Conservation (phyloP, 1,140 invertebrate species). For the Marisa cornuarietis region DNA sequence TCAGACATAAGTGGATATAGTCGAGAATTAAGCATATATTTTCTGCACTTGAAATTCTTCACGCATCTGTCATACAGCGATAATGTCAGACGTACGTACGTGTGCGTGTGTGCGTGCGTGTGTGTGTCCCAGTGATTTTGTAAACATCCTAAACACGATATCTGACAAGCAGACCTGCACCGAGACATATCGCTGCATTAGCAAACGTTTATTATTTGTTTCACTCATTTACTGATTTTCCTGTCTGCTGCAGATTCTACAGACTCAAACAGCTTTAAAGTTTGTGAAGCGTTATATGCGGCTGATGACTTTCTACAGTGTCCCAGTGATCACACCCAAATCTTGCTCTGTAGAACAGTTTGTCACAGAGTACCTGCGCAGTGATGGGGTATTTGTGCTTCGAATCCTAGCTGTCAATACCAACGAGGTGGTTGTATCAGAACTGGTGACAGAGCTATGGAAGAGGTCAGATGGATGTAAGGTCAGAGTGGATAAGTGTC, state of each 20-base stretch:
- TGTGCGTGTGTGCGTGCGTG: too few species aligned
- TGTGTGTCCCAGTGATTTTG: too few species aligned
- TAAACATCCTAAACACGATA: too few species aligned
- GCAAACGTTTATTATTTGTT: too few species aligned
- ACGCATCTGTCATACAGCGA: too few species aligned
- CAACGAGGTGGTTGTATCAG: conserved; percentile 28
- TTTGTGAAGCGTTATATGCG: conserved; percentile 8
- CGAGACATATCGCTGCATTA: too few species aligned
- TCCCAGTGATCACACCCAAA: neutral
- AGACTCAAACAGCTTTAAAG: neutral
- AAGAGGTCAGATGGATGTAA: neutral
- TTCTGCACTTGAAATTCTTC: too few species aligned
- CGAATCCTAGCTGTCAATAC: conserved; percentile 45
- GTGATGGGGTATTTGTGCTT: conserved; percentile 43
- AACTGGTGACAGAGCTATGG: conserved; percentile 18
- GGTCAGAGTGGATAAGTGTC: neutral
- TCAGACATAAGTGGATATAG: too few species aligned
- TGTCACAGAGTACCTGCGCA: conserved; percentile 33
- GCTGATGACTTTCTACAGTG: conserved; percentile 9
- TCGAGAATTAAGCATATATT: too few species aligned
- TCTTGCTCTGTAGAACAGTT: conserved; percentile 23
- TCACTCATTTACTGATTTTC: too few species aligned
- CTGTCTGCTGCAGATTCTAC: conserved; percentile 5
- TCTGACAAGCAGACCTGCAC: too few species aligned
- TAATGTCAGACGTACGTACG: too few species aligned